Evolutionary conservation across 2,888 invertebrate genomes (phyloP).

Genomic region (Fragum fragum): DNA sequence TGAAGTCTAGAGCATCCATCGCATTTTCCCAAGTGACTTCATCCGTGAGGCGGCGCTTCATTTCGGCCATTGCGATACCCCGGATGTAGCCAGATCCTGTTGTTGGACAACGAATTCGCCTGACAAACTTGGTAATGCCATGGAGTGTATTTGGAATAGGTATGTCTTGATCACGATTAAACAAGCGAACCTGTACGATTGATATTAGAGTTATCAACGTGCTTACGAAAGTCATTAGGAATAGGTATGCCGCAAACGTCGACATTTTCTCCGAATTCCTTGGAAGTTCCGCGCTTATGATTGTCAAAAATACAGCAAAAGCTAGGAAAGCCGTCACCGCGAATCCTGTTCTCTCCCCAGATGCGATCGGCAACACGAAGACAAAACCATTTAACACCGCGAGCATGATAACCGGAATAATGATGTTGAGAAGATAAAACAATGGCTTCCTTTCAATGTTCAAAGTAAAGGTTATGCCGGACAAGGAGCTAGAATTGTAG

Average conservation of each 20-base stretch:
- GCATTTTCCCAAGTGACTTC: conserved; percentile 43
- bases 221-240: conserved; percentile 60
- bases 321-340: conserved; percentile 60
- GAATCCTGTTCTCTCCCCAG: conserved; percentile 56
- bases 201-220: conserved; percentile 55
- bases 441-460: conserved; percentile 61
- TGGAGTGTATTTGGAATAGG: conserved; percentile 51
- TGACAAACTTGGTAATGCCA: conserved; percentile 46
- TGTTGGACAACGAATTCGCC: conserved; percentile 42
- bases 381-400: conserved; percentile 60
- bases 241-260: conserved; percentile 56
- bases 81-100: conserved; percentile 44
- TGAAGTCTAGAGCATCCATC: conserved; percentile 33
- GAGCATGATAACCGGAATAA: conserved; percentile 63
- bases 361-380: conserved; percentile 59
- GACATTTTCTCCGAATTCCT: conserved; percentile 61
- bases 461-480: conserved; percentile 54
- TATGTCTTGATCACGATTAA: conserved; percentile 38
- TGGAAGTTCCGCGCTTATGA: conserved; percentile 61
- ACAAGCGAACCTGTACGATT: conserved; percentile 51
- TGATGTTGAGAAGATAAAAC: conserved; percentile 62
- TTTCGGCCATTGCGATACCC: conserved; percentile 50
- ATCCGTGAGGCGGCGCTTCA: conserved; percentile 43
- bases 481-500: conserved; percentile 32
- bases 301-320: conserved; percentile 63